Evolutionary conservation across 1,140 invertebrate genomes (phyloP).

Genomic region (Dendrolimus punctatus): DNA sequence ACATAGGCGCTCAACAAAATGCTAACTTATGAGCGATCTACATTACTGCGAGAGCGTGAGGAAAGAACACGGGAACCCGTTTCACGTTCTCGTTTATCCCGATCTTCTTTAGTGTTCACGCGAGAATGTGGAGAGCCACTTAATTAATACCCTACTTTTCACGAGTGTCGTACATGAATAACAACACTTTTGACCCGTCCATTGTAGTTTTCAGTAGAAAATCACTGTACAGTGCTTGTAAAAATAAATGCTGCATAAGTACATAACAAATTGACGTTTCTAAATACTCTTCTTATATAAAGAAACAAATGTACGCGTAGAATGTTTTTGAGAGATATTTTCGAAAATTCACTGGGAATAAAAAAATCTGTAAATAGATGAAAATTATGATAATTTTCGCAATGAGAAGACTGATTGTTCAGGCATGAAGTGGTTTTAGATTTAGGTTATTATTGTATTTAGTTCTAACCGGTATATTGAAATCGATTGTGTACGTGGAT

Average conservation of each 20-base stretch:
- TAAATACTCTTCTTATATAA: conserved; percentile 25
- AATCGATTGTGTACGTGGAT: conserved; percentile 37
- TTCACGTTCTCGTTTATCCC: too few relatives aligned
- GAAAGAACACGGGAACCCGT: too few relatives aligned
- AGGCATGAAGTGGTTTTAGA: conserved; percentile 54
- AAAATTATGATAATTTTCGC: conserved; percentile 57
- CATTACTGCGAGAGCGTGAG: too few relatives aligned
- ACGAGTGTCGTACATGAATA: conserved; percentile 10
- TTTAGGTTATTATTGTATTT: conserved; percentile 56
- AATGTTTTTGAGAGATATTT: conserved; percentile 21
- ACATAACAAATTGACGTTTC: conserved; percentile 10
- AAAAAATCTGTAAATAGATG: conserved; percentile 26
- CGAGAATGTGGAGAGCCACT: too few relatives aligned
- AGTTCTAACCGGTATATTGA: conserved; percentile 47
- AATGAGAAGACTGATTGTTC: conserved; percentile 69
- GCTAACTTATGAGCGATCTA: too few relatives aligned
- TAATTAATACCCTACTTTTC: conserved; percentile 4
- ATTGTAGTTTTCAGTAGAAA: conserved; percentile 27
- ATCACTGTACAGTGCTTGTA: conserved; percentile 10
- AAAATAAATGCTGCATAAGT: conserved; percentile 9
- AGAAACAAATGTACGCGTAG: conserved; percentile 23
- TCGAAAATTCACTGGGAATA: conserved; percentile 33
- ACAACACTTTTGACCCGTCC: conserved; percentile 42
- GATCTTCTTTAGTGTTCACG: too few relatives aligned
- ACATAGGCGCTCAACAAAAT: too few relatives aligned